Conservation (phyloP, 2,888 invertebrate genomes). For the Alloscopus bannaensis region DNA sequence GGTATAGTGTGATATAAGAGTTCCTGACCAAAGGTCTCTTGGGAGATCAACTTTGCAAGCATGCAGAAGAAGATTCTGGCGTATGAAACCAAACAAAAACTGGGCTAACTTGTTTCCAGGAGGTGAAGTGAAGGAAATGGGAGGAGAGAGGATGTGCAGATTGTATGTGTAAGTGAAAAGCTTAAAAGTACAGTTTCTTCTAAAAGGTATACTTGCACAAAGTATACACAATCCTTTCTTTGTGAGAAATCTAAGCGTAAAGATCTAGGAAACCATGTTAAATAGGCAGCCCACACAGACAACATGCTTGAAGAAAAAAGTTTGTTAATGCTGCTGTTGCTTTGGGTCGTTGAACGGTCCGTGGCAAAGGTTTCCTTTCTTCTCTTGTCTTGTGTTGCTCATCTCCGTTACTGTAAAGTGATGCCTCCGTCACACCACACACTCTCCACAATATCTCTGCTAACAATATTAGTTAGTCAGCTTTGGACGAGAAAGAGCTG, state of each 20-base stretch:
- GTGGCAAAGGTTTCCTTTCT: constrained; percentile 12
- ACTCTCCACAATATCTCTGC: constrained; percentile 8
- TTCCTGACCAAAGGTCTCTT: constrained; percentile 29
- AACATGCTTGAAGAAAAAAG: not conserved
- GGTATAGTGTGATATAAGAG: constrained; percentile 13
- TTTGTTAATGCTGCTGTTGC: constrained; percentile 31
- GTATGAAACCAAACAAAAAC: constrained; percentile 33
- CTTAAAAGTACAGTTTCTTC: too few relatives aligned
- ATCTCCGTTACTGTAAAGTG: constrained; percentile 27
- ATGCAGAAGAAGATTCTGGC: constrained; percentile 36
- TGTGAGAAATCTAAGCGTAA: too few relatives aligned
- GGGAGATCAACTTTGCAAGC: constrained; percentile 44
- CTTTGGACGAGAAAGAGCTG: too few relatives aligned
- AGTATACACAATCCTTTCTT: too few relatives aligned
- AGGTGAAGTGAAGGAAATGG: constrained; percentile 15
- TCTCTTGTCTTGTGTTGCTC: constrained; percentile 9
- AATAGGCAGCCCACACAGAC: not conserved
- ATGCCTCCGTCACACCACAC: constrained; percentile 7
- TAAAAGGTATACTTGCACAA: too few relatives aligned
- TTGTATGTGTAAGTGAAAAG: not conserved
- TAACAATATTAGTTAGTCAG: constrained; percentile 34
- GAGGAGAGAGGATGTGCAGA: not conserved
- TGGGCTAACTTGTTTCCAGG: constrained; percentile 39
- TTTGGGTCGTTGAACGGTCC: constrained; percentile 4
- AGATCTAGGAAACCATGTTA: too few relatives aligned